Evolutionary conservation across 1,140 invertebrate genomes (phyloP).

Genomic region (Atopsyche davidsoni): DNA sequence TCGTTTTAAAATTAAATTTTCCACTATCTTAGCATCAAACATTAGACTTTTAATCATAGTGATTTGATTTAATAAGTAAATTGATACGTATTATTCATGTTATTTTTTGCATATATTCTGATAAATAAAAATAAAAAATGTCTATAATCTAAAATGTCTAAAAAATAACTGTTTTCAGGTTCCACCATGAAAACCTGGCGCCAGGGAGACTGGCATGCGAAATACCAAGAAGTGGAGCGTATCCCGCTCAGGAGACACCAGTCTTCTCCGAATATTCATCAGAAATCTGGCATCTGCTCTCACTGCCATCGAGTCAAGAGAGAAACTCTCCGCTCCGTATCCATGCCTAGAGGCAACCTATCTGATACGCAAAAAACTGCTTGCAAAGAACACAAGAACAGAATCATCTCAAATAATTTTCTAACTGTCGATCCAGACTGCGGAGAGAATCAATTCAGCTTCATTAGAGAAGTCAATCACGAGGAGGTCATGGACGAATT

Average conservation of each 20-base stretch:
- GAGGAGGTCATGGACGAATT: background rate
- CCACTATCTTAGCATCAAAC: too few species aligned
- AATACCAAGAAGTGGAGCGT: slow-evolving; percentile 37
- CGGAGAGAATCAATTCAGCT: background rate
- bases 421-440: background rate
- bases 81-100: too few species aligned
- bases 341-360: slow-evolving; percentile 5
- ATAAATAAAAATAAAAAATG: too few species aligned
- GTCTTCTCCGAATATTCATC: background rate
- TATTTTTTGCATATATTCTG: too few species aligned
- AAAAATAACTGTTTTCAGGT: slow-evolving; percentile 33
- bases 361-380: slow-evolving; percentile 13
- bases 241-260: slow-evolving; percentile 32
- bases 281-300: background rate
- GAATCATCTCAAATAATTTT: slow-evolving; percentile 1
- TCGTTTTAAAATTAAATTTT: too few species aligned
- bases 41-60: too few species aligned
- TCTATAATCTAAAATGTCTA: background rate
- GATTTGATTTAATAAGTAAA: too few species aligned
- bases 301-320: slow-evolving; percentile 3
- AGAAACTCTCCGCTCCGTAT: slow-evolving; percentile 3
- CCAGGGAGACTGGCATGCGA: slow-evolving; percentile 43
- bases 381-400: slow-evolving; percentile 12
- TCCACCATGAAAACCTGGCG: slow-evolving; percentile 46
- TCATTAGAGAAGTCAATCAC: background rate